A percentile compares a stretch with the other conserved stretches of the same genome.
Conservation (phyloP, 2,797 vertebrate species). For the Rhabdophis nuchalis region DNA sequence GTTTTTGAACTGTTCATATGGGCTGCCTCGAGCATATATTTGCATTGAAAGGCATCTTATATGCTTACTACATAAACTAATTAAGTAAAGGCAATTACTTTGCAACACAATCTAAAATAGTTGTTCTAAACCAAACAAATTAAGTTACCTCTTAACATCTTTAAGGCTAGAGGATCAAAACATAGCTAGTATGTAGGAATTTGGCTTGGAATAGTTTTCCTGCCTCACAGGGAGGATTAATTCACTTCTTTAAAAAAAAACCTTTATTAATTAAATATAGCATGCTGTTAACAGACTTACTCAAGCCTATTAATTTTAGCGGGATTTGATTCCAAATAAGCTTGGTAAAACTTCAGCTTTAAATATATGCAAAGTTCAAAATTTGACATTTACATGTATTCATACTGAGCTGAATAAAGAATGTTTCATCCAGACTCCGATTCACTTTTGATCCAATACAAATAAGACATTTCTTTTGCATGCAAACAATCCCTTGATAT, state of each 20-base stretch:
- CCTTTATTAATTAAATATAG: background rate
- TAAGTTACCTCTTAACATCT: background rate
- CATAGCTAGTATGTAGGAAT: background rate
- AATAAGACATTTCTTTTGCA: background rate
- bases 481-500: background rate
- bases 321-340: background rate
- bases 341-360: background rate
- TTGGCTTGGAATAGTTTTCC: background rate
- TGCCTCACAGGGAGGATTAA: background rate
- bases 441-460: background rate
- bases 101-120: background rate
- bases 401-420: background rate
- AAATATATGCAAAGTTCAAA: background rate
- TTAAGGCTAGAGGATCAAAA: background rate
- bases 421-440: background rate
- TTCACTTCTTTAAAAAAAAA: background rate
- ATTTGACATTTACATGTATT: background rate
- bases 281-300: background rate
- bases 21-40: background rate
- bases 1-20: background rate
- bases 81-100: background rate
- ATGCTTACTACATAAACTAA: background rate
- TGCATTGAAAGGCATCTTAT: background rate
- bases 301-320: background rate
- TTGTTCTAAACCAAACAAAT: background rate